Evolutionary conservation across 1,140 invertebrate species (phyloP).

Genomic region (Rhagoletis pomonella): DNA sequence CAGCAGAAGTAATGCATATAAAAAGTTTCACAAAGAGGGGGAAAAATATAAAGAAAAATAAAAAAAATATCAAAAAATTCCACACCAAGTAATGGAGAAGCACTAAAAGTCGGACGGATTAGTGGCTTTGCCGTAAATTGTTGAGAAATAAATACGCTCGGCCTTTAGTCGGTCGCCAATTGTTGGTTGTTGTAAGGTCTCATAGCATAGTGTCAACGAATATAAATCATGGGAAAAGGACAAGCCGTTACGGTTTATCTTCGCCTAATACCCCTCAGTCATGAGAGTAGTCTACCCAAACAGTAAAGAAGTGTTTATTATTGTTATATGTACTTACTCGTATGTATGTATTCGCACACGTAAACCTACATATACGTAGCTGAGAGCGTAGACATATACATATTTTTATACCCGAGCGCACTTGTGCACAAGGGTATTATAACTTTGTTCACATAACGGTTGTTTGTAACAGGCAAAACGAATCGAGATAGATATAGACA

Average conservation of each 20-base stretch:
- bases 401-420: too few relatives aligned
- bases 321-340: too few relatives aligned
- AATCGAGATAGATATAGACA: too few relatives aligned
- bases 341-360: too few relatives aligned
- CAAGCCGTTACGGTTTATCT: constrained; percentile 11
- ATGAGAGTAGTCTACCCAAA: too few relatives aligned
- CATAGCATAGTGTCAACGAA: constrained; percentile 35
- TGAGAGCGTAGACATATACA: background rate
- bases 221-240: constrained; percentile 47
- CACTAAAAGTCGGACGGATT: constrained; percentile 45
- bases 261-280: background rate
- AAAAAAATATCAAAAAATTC: constrained; percentile 1
- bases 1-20: constrained; percentile 21
- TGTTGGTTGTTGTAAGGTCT: background rate
- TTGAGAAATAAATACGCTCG: constrained; percentile 33
- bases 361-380: too few relatives aligned
- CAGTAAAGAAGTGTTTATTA: background rate
- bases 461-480: too few relatives aligned
- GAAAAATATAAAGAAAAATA: constrained; percentile 16
- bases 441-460: too few relatives aligned
- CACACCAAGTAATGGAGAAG: background rate
- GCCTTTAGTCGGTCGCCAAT: background rate
- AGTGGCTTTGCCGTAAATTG: constrained; percentile 46
- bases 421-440: too few relatives aligned
- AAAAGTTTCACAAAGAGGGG: background rate